A percentile compares a stretch with the other conserved stretches of the same genome.
These are phyloP conservation scores for Trissonchulus latispiculum DNA, from an alignment of 2,888 invertebrate genomes.

Conservation along the genomic window DNA sequence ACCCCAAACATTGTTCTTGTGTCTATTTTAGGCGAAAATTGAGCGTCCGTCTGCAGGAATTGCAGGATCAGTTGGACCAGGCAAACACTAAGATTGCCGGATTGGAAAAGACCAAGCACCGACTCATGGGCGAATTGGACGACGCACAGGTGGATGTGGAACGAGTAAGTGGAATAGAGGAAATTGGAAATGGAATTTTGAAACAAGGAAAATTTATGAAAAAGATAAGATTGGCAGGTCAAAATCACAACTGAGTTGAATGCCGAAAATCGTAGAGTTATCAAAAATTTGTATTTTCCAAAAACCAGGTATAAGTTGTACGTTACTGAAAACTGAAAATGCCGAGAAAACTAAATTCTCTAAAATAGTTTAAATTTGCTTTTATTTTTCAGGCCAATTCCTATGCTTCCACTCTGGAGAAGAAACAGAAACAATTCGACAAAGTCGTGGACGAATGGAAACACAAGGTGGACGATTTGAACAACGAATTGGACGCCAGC, in stretches of 20 bases:
- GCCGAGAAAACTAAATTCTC: no score
- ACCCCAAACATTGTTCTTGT: no score
- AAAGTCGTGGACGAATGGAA: constrained; percentile 99
- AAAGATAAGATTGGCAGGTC: no score
- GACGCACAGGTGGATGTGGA: constrained; percentile 86
- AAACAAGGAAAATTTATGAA: no score
- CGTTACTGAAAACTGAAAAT: no score
- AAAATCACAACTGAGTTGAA: no score
- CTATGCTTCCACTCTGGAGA: constrained; percentile 83
- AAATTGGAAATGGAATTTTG: no score
- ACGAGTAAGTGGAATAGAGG: no score
- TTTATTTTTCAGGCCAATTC: constrained; percentile 62
- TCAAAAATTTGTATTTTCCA: no score
- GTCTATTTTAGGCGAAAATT: constrained; percentile 57
- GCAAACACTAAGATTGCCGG: constrained; percentile 88
- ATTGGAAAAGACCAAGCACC: constrained; percentile 95
- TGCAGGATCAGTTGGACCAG: constrained; percentile 94
- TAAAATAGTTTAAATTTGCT: neutral
- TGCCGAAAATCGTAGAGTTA: no score
- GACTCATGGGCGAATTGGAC: constrained; percentile 90
- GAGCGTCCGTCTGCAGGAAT: constrained; percentile 89
- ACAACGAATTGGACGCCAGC: constrained; percentile 93
- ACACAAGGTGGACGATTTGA: constrained; percentile 91
- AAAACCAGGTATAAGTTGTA: no score
- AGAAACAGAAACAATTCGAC: constrained; percentile 99